Evolutionary conservation across 2,888 invertebrate species (phyloP), one percentile per base, ranked within the genome.

Genomic region (Volucella zonaria): DNA sequence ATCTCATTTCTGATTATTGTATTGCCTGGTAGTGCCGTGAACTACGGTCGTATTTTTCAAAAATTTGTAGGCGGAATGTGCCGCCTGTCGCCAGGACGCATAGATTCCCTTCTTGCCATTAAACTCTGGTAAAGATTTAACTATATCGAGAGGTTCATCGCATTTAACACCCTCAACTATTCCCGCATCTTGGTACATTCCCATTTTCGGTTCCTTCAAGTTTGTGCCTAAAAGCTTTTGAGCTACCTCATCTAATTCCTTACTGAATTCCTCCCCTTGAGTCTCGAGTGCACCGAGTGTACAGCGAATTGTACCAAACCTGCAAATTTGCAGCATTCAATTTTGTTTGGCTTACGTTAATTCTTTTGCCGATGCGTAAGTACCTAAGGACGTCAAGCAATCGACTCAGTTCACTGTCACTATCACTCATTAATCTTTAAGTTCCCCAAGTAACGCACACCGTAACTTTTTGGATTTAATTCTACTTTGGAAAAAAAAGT

Each of bases 1-100:
- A 81, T 59, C 38, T 77, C 77, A 66, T 86, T 86, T 61, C 83
- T 81, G 2, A 87, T 66, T 18, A 38, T 78, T 4, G 83, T n/a
- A n/a, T 54, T 31, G 74, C 83, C 56, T 86, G 86, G 51, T 66
- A 78, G 45, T 86, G 78, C 14, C 14, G 62, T n/a, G 68, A 74
- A 45, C 78, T 86, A 43, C 80, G 56, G 8, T 64, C 38, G 18
- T 66, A 71, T 23, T 71, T 68, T 43, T 75, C 81, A 43, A 56
- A 75, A 12, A 75, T 18, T 68, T 82, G 52, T 82, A 77, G n/a
- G 81, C 80, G 18, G 75, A 62, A 45, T 75, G 59, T 6, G 75
- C 76, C 52, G 76, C 82, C 42, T 54, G 23, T 15, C 71, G 49
- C 73, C 76, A 71, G 8, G 76, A 76, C 14, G 59, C 18, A 43